Base-by-base conservation (phyloP, 1,140 invertebrate species). In the Bombyx mandarina region DNA sequence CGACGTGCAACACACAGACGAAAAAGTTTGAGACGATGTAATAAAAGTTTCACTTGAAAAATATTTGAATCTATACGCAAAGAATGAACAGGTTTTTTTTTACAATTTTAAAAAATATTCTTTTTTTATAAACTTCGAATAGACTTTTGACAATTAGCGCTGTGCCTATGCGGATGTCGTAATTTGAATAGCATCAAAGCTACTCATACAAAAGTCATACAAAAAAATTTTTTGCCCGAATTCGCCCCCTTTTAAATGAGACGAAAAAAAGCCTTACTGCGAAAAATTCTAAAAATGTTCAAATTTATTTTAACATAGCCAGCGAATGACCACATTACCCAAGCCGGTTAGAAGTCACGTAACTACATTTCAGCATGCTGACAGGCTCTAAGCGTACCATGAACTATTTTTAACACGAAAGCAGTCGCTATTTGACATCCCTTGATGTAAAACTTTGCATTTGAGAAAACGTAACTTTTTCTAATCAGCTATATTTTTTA, bases 161-260 rank as follows among this genome's bases (percentile, higher is more conserved):
- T 48, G 47, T 48, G 10, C 22, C 12, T 18, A 18, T 18, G 12
- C 10, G 6, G 10, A 10, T 48, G 9, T 48, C 6, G 47, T 48
- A 6, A 48, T 48, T 48, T 48, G 10, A 18, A 48, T 48, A 48
- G 47, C 10, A 48, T 48, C 47, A 48, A 48, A 48, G 47, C 47
- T 12, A 18, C 47, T 18, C 12, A 18, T 18, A 18, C 12, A 18
- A 18, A 45, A 45, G 45, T 48, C 47, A 48, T 1, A 18, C 47
- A 48, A 48, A 7, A 18, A 5, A 12, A 12, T 48, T 48, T 10
- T 48, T 48, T 18, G 47, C 47, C 47, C 9, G 47, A 48, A 48
- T 48, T 48, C 45, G 7, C 10, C 47, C 47, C 47, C 47, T 10
- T 48, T 48, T 6, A 48, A 48, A 48, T 6, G 47, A 48, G 10